Evolutionary conservation across 2,888 invertebrate genomes (phyloP).

Genomic region (Blera fallax): DNA sequence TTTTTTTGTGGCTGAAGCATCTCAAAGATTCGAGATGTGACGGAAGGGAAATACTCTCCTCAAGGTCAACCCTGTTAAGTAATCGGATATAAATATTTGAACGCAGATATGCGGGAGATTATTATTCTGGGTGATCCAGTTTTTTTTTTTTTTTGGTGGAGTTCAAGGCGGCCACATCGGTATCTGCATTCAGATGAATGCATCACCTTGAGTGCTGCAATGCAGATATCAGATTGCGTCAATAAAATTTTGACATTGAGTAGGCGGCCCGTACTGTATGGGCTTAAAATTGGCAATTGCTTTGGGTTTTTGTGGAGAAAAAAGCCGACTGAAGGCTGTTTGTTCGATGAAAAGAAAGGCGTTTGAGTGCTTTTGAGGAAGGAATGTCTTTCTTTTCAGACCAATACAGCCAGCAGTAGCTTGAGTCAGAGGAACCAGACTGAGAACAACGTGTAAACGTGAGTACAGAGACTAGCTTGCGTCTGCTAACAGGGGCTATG

Average conservation of each 20-base stretch:
- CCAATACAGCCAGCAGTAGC: no score
- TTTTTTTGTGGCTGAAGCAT: background rate
- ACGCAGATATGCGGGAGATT: background rate
- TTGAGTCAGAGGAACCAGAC: no score
- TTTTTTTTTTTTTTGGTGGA: background rate
- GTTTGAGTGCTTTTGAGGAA: no score
- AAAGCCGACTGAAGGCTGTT: no score
- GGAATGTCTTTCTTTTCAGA: no score
- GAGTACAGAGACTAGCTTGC: background rate
- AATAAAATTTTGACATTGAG: background rate
- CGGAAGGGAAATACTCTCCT: background rate
- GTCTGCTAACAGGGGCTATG: background rate
- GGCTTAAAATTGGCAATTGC: no score
- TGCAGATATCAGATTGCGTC: background rate
- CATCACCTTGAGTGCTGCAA: constrained; percentile 12
- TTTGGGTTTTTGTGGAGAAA: no score
- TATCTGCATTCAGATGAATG: background rate
- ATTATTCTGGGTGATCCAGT: background rate
- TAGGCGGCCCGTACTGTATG: background rate
- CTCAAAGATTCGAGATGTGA: background rate
- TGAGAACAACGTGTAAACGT: no score
- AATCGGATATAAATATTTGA: constrained; percentile 10
- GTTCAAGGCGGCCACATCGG: constrained; percentile 13
- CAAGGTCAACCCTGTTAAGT: constrained; percentile 15
- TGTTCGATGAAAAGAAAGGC: no score